Percentiles rank a stretch among this genome's conserved stretches.
These are phyloP conservation scores for Hydraecia micacea DNA, from an alignment of 2,888 invertebrate genomes.

Conservation along the genomic window DNA sequence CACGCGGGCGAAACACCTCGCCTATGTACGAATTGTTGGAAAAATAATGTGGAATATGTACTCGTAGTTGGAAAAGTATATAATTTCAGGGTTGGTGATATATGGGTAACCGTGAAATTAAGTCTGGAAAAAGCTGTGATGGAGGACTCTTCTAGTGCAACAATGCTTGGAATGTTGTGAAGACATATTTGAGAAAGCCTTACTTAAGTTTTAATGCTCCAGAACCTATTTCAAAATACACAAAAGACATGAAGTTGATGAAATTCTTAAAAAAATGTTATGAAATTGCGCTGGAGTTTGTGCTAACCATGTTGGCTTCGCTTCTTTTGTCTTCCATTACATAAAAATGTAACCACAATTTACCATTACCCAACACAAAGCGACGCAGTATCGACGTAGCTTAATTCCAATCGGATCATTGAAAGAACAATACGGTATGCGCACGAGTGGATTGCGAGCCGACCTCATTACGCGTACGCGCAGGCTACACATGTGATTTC, in stretches of 20 bases:
- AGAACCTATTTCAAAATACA: neutral
- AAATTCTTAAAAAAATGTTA: neutral
- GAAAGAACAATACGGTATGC: slow-evolving; percentile 78
- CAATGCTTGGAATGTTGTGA: neutral
- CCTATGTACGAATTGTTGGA: slow-evolving; percentile 58
- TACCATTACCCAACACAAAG: slow-evolving; percentile 59
- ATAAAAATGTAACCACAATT: slow-evolving; percentile 52
- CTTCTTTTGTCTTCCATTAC: slow-evolving; percentile 41
- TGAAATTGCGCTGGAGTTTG: neutral
- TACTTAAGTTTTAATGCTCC: neutral
- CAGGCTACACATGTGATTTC: slow-evolving; percentile 85
- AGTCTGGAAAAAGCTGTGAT: neutral
- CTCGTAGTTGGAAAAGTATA: slow-evolving; percentile 12
- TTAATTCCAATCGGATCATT: slow-evolving; percentile 76
- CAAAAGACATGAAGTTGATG: neutral
- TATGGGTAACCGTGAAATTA: neutral
- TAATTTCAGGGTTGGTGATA: neutral
- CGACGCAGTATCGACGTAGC: slow-evolving; percentile 68
- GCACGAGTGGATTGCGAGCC: slow-evolving; percentile 66
- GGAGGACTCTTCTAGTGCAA: neutral
- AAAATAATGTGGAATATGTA: slow-evolving; percentile 44
- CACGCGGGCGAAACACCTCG: slow-evolving; percentile 68
- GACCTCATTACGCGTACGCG: slow-evolving; percentile 71
- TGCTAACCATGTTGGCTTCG: neutral
- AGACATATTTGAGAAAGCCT: too few relatives aligned